These are phyloP conservation scores for Neoarius graeffei DNA, from an alignment of 2,113 vertebrate genomes.

Conservation along the genomic window DNA sequence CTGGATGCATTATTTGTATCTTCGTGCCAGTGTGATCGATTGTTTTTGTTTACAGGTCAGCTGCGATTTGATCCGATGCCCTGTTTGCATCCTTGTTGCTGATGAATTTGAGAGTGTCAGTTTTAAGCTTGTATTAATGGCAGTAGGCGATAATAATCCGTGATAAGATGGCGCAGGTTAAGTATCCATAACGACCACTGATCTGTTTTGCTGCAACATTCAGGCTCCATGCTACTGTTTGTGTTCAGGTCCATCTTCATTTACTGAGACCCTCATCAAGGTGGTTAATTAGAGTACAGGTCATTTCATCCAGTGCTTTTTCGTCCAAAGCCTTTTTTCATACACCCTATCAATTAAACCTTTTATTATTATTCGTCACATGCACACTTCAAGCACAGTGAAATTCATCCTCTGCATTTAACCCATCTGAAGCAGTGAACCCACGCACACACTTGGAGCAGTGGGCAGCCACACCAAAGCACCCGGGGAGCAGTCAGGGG, in stretches of 20 bases:
- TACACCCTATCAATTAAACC: too few relatives aligned
- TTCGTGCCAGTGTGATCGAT: conserved; percentile 15
- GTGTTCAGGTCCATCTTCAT: not conserved
- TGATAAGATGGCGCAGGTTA: conserved; percentile 37
- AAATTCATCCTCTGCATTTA: too few relatives aligned
- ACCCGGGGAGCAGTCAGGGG: too few relatives aligned
- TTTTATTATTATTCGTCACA: too few relatives aligned
- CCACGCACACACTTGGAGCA: too few relatives aligned
- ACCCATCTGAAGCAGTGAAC: too few relatives aligned
- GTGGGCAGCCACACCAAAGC: too few relatives aligned
- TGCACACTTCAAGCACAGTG: too few relatives aligned
- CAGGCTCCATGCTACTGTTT: not conserved
- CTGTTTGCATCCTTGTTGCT: not conserved
- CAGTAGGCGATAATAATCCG: not conserved
- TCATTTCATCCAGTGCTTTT: too few relatives aligned
- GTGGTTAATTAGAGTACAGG: not conserved
- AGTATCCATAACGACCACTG: not conserved
- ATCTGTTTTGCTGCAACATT: conserved; percentile 1
- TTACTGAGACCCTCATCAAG: not conserved
- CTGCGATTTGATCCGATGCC: not conserved
- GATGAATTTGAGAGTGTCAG: not conserved
- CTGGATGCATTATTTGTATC: not conserved
- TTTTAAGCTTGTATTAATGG: not conserved
- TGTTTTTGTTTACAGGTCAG: conserved; percentile 35
- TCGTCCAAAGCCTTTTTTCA: too few relatives aligned